These are phyloP conservation scores for Agrilus planipennis DNA, from an alignment of 1,140 invertebrate genomes.

Conservation along the genomic window DNA sequence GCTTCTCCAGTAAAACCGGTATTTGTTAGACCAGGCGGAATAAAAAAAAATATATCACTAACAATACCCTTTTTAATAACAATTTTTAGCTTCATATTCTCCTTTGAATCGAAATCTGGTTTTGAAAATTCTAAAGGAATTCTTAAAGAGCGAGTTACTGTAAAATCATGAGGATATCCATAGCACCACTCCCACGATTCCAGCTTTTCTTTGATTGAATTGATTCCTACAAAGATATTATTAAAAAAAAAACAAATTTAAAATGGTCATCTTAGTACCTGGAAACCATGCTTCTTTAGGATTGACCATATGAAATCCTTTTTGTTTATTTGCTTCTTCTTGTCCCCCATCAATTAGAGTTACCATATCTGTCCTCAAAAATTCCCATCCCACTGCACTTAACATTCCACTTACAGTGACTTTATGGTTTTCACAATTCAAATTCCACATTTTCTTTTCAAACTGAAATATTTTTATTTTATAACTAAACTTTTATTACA, in stretches of 20 bases:
- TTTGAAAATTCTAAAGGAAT: conserved; percentile 18
- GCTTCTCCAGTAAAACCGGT: conserved; percentile 26
- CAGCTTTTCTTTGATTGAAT: conserved; percentile 50
- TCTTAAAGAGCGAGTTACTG: conserved; percentile 35
- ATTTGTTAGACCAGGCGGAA: conserved; percentile 23
- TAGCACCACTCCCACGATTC: conserved; percentile 78
- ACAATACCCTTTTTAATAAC: conserved; percentile 26
- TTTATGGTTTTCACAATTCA: conserved; percentile 55
- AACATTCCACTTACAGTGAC: conserved; percentile 57
- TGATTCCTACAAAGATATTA: conserved; percentile 44
- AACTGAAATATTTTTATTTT: too few species aligned
- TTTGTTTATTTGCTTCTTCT: conserved; percentile 51
- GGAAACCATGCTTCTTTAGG: conserved; percentile 79
- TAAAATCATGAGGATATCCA: conserved; percentile 80
- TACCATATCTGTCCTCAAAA: conserved; percentile 55
- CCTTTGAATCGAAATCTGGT: conserved; percentile 6
- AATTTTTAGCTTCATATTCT: conserved; percentile 26
- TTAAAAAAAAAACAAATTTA: neutral
- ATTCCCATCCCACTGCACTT: conserved; percentile 68
- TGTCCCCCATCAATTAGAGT: conserved; percentile 55
- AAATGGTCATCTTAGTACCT: conserved; percentile 41
- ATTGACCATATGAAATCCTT: conserved; percentile 74
- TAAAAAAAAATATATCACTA: conserved; percentile 22
- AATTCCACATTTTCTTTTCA: conserved; percentile 68
- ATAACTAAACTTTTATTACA: too few species aligned